Conservation (phyloP, 2,797 vertebrate species). For the Antrozous pallidus region DNA sequence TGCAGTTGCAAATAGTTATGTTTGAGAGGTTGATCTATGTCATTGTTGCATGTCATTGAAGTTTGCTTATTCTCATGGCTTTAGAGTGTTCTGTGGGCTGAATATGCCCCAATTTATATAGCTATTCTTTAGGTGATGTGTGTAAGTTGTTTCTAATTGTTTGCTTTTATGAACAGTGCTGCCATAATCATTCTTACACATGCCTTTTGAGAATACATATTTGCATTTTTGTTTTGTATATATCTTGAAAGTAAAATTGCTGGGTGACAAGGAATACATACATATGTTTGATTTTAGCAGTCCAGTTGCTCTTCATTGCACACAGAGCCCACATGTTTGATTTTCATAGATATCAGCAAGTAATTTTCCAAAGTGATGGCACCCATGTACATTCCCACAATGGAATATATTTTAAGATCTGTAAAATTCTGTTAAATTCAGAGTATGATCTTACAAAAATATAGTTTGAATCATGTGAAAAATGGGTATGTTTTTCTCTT, state of each 20-base stretch:
- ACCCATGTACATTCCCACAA: not conserved
- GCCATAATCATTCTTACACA: not conserved
- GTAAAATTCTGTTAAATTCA: constrained; percentile 23
- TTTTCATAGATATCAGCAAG: not conserved
- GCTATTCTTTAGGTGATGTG: not conserved
- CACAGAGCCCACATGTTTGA: not conserved
- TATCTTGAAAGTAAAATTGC: not conserved
- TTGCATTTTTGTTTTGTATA: not conserved
- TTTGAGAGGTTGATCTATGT: not conserved
- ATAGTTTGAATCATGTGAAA: not conserved
- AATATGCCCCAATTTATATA: not conserved
- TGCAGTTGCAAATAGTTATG: not conserved
- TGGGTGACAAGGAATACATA: not conserved
- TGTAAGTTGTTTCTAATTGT: not conserved
- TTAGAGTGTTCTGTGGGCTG: not conserved
- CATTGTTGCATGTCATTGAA: not conserved
- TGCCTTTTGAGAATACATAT: not conserved
- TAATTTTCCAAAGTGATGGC: not conserved
- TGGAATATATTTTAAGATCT: constrained; percentile 7
- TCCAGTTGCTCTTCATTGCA: not conserved
- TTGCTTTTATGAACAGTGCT: not conserved
- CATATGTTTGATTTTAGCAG: not conserved
- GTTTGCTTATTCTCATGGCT: not conserved
- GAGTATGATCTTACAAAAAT: not conserved
- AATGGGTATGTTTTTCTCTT: not conserved